Evolutionary conservation across 2,888 invertebrate species (phyloP).

Genomic region (Aplocera efformata): DNA sequence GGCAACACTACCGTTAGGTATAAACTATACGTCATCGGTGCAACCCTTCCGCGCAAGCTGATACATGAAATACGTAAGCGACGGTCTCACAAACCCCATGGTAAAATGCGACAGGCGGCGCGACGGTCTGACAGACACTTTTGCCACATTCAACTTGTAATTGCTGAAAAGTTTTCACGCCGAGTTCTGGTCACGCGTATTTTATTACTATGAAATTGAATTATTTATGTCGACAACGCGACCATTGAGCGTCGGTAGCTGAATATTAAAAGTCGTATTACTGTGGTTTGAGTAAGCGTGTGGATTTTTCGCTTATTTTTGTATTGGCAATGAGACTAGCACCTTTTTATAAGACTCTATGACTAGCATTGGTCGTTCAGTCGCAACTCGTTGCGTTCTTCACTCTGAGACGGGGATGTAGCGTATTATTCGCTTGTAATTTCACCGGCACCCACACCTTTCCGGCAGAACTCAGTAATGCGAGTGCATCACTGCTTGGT

Average conservation of each 20-base stretch:
- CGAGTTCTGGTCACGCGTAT: constrained; percentile 76
- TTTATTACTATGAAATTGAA: constrained; percentile 81
- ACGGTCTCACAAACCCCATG: constrained; percentile 27
- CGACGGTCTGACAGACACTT: constrained; percentile 52
- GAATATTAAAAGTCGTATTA: constrained; percentile 77
- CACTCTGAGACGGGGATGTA: too few relatives aligned
- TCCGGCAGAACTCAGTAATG: too few relatives aligned
- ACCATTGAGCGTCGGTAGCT: constrained; percentile 68
- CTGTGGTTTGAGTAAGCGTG: constrained; percentile 13
- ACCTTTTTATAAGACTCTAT: too few relatives aligned
- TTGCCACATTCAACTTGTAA: constrained; percentile 77
- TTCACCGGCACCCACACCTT: too few relatives aligned
- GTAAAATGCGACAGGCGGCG: constrained; percentile 25
- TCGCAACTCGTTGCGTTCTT: too few relatives aligned
- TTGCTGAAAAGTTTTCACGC: constrained; percentile 80
- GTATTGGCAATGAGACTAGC: background rate
- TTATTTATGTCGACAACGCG: constrained; percentile 73
- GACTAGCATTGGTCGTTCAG: too few relatives aligned
- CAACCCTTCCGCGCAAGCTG: constrained; percentile 37
- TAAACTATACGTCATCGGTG: constrained; percentile 24
- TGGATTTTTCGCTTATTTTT: constrained; percentile 48
- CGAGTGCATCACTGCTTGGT: too few relatives aligned
- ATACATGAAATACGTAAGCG: constrained; percentile 37
- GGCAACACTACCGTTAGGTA: constrained; percentile 63
- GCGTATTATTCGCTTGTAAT: too few relatives aligned